Percentiles rank a stretch among this genome's conserved stretches.
phyloP scores from a whole-genome alignment of 2,797 vertebrate species.

The Simalia tracyae region DNA sequence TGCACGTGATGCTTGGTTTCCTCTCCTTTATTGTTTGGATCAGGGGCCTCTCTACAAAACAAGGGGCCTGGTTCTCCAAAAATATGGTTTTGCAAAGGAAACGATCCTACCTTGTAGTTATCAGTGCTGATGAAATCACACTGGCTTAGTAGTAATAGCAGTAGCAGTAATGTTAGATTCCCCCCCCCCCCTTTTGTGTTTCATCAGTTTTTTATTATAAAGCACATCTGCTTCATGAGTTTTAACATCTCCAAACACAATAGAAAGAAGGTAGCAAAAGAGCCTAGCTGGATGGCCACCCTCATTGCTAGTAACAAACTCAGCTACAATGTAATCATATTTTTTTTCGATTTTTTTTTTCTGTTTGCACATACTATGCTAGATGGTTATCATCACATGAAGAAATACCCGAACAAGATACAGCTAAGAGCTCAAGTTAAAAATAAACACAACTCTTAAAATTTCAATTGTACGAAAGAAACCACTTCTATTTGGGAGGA shows the following conservation, averaged over 20 bases:
- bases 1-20: constrained; percentile 59
- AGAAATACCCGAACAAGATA: constrained; percentile 66
- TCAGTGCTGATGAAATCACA: constrained; percentile 49
- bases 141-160: constrained; percentile 56
- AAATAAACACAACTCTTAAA: constrained; percentile 57
- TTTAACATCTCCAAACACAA: constrained; percentile 56
- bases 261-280: constrained; percentile 48
- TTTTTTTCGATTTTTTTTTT: background rate
- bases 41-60: constrained; percentile 68
- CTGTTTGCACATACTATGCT: constrained; percentile 67
- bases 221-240: constrained; percentile 37
- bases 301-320: background rate
- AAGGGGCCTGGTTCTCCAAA: constrained; percentile 70
- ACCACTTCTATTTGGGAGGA: constrained; percentile 43
- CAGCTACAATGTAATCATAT: constrained; percentile 7
- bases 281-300: constrained; percentile 36
- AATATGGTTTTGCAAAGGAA: constrained; percentile 71
- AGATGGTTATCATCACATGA: constrained; percentile 67
- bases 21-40: constrained; percentile 76
- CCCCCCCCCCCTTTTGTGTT: constrained; percentile 40
- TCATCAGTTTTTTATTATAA: constrained; percentile 57
- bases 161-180: constrained; percentile 41
- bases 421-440: constrained; percentile 66
- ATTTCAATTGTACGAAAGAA: constrained; percentile 34
- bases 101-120: background rate